Percentiles rank a stretch among this genome's conserved stretches.
These are phyloP conservation scores for Mantis religiosa DNA, from an alignment of 2,888 invertebrate species.

Conservation along the genomic window DNA sequence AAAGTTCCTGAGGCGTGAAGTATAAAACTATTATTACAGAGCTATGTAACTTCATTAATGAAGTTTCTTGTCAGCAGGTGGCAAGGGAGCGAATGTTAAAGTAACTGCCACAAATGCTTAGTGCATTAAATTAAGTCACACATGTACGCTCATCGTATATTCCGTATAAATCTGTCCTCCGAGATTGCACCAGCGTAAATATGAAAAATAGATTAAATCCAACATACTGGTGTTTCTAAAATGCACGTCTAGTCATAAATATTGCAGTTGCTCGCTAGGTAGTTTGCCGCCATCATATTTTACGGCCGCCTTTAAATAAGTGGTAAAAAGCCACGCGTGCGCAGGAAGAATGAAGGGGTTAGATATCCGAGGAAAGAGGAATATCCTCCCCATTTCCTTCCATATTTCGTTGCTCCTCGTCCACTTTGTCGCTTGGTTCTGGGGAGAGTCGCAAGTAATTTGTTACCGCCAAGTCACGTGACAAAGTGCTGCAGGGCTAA, in stretches of 20 bases:
- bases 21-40: not conserved
- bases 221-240: not conserved
- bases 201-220: not conserved
- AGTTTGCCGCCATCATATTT: not conserved
- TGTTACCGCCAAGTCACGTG: not conserved
- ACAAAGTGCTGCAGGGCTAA: not conserved
- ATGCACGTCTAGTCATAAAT: not conserved
- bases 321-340: not conserved
- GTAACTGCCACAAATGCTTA: not conserved
- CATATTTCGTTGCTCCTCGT: slow-evolving; percentile 1
- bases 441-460: slow-evolving; percentile 2
- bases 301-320: not conserved
- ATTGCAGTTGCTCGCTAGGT: not conserved
- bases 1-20: no score
- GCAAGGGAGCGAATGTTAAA: not conserved
- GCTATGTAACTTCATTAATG: not conserved
- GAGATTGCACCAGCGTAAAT: not conserved
- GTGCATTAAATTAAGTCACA: not conserved
- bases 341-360: not conserved
- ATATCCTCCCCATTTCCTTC: not conserved
- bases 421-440: slow-evolving; percentile 5
- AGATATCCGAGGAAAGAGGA: not conserved
- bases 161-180: not conserved
- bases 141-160: not conserved
- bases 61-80: not conserved